Percentiles rank a stretch among this genome's conserved stretches.
Conservation (phyloP, 2,888 invertebrate species). For the Pediacus dermestoides region DNA sequence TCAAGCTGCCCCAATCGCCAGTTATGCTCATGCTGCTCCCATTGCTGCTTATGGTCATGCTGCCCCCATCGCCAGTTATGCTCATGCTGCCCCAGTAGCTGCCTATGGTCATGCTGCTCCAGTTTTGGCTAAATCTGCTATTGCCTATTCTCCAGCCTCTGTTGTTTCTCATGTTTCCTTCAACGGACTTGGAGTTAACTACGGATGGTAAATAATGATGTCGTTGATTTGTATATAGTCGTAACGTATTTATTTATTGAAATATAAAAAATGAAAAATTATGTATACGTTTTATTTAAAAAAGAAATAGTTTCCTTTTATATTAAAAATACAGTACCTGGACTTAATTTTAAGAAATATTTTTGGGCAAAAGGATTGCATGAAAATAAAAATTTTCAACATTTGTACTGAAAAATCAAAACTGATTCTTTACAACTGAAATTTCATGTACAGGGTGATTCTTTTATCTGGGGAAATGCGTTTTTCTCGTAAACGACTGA, state of each 20-base stretch:
- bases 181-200: slow-evolving; percentile 59
- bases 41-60: slow-evolving; percentile 14
- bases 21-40: slow-evolving; percentile 28
- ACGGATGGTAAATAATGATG: slow-evolving; percentile 56
- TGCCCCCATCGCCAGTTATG: too few species aligned
- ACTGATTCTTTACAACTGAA: too few species aligned
- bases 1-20: slow-evolving; percentile 31
- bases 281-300: too few species aligned
- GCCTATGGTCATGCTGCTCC: slow-evolving; percentile 42
- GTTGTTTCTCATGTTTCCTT: slow-evolving; percentile 62
- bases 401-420: too few species aligned
- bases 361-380: too few species aligned
- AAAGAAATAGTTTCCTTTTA: too few species aligned
- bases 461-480: too few species aligned
- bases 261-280: neutral
- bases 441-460: too few species aligned
- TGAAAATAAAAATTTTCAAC: too few species aligned
- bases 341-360: too few species aligned
- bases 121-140: slow-evolving; percentile 35
- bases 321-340: too few species aligned
- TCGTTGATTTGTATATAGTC: slow-evolving; percentile 1
- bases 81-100: slow-evolving; percentile 21
- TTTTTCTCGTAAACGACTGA: too few species aligned
- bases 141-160: slow-evolving; percentile 58
- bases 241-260: neutral